Evolutionary conservation across 2,888 invertebrate species (phyloP).

Genomic region (Melieria picta): DNA sequence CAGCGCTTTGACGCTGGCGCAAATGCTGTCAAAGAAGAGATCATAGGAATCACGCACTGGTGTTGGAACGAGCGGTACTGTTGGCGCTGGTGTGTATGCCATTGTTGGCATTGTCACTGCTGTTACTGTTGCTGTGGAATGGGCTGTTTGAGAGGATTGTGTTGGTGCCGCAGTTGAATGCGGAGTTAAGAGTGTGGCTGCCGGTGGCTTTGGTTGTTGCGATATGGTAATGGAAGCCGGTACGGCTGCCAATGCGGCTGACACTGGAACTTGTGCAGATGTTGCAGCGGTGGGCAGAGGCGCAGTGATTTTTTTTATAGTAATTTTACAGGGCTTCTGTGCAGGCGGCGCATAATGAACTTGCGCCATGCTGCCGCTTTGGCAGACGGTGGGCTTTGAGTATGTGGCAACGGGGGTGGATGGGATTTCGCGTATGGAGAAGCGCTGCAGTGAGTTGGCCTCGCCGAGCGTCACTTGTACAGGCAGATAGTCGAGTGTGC

Average conservation of each 20-base stretch:
- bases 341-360: constrained; percentile 2
- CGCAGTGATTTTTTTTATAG: constrained; percentile 51
- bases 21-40: constrained; percentile 57
- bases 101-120: no score
- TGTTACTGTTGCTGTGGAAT: no score
- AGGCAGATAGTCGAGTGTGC: constrained; percentile 51
- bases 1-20: constrained; percentile 54
- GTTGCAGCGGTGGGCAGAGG: constrained; percentile 28
- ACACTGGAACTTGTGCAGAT: not conserved
- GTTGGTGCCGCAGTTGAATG: no score
- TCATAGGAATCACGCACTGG: no score
- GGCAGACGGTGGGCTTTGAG: constrained; percentile 16
- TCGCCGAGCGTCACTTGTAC: constrained; percentile 55
- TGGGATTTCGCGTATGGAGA: constrained; percentile 9
- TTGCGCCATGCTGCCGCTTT: no score
- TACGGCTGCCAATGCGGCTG: constrained; percentile 53
- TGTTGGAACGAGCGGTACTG: no score
- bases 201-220: constrained; percentile 15
- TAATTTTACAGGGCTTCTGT: constrained; percentile 51
- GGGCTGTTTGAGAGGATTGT: no score
- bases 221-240: constrained; percentile 31
- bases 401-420: not conserved
- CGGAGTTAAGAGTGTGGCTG: no score
- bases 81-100: no score
- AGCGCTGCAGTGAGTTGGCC: constrained; percentile 22